Base-by-base conservation (phyloP, 2,888 invertebrate genomes). In the Mesoligia furuncula region DNA sequence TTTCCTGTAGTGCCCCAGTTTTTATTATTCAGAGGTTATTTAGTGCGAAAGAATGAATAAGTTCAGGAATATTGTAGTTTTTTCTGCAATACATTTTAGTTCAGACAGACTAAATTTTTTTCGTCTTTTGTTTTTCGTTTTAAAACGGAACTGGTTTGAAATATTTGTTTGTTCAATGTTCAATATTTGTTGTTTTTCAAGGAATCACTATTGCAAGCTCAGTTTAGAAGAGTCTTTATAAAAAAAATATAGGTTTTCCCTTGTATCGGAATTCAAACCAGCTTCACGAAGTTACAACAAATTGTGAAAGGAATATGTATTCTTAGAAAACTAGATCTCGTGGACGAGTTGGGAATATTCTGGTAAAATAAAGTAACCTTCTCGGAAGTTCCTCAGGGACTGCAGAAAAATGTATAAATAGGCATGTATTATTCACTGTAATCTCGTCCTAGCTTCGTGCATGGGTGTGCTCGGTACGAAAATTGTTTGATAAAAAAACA, bases 1-100 rank as follows among this genome's bases (percentile, higher is more conserved):
- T 88, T 83, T 84, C 80, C 80, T 78, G 80, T 87, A 87, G 79
- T 79, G 78, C 68, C 73, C 83, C 73, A 80, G 79, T 80, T 88
- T 83, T 87, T 87, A 80, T 85, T 85, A 88, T 85, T 80, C 76
- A 85, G 65, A 42, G 77, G 65, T 88, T 88, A 82, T 87, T 85
- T 86, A 79, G 61, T 83, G 74, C 70, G 74, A 71, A 77, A 71
- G 59, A 75, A 87, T 81, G 84, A 84, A 86, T 87, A 74, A 72
- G 72, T 76, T 71, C 61, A 71, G 39, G 42, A 59, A 61, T 59
- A 57, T 62, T 59, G 59, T 81, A 77, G 72, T 70, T 77, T 61
- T 39, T 66, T 51, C 61, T 51, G 54, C 17, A n/a, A 70, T 73
- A 78, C 57, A 64, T 65, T 36, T 67, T 42, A 42, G 36, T 24